phyloP scores from a whole-genome alignment of 2,113 vertebrate genomes.

The Hippolais icterina region DNA sequence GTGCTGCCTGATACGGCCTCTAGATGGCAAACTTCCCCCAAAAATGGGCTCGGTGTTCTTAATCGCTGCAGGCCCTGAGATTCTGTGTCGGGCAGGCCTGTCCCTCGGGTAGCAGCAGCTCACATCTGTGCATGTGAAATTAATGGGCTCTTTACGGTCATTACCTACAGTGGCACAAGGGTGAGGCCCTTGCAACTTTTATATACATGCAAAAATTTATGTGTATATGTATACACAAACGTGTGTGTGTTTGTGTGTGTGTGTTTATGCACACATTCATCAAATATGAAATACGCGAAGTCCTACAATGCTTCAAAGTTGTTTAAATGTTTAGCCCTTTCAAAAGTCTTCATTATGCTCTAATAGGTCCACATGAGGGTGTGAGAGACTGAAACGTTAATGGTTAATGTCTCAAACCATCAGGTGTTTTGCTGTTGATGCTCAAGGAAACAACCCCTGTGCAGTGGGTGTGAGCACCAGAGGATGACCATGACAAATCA shows the following conservation, averaged over 20 bases:
- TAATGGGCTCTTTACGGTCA: too few relatives aligned
- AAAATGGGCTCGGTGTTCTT: not conserved
- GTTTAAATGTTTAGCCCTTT: not conserved
- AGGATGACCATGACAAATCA: not conserved
- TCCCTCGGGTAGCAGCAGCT: not conserved
- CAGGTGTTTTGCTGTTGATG: fast-evolving
- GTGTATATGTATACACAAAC: not conserved
- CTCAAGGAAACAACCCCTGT: not conserved
- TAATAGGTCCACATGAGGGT: not conserved
- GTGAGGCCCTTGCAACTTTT: not conserved
- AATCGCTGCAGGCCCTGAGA: not conserved
- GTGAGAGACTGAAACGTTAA: not conserved
- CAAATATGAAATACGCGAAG: not conserved
- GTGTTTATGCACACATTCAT: fast-evolving
- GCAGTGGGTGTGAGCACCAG: not conserved
- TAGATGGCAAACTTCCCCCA: constrained; percentile 72
- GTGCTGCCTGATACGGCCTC: constrained; percentile 24
- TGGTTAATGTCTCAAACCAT: not conserved
- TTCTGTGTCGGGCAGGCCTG: fast-evolving
- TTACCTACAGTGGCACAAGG: fast-evolving
- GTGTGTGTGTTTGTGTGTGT: not conserved
- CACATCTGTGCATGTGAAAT: not conserved
- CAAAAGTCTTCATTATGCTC: not conserved
- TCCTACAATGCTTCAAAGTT: not conserved
- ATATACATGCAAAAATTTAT: too few relatives aligned